Evolutionary conservation across 2,888 invertebrate species (phyloP).

Genomic region (Hypolimnas misippus): DNA sequence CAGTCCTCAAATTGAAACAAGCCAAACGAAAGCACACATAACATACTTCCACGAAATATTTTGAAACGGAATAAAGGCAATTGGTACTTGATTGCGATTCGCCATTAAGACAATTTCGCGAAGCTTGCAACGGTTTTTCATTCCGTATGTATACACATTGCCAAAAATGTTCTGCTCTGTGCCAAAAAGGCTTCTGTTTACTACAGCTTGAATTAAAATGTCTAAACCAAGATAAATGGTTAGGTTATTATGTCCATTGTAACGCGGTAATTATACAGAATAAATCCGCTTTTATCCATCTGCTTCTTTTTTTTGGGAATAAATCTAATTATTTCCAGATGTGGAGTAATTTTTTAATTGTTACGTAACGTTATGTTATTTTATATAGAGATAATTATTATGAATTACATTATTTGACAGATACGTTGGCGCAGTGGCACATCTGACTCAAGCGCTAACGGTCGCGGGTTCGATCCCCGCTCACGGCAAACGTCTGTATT

Average conservation of each 20-base stretch:
- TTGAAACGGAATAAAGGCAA: slow-evolving; percentile 13
- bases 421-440: too few relatives aligned
- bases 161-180: slow-evolving; percentile 41
- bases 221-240: slow-evolving; percentile 44
- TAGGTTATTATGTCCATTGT: slow-evolving; percentile 37
- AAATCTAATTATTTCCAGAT: slow-evolving; percentile 5
- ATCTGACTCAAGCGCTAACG: too few relatives aligned
- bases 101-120: slow-evolving; percentile 41
- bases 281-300: slow-evolving; percentile 7
- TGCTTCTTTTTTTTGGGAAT: slow-evolving; percentile 7
- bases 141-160: slow-evolving; percentile 36
- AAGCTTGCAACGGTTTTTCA: slow-evolving; percentile 38
- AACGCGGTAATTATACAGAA: slow-evolving; percentile 38
- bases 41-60: not conserved
- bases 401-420: too few relatives aligned
- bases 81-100: slow-evolving; percentile 39
- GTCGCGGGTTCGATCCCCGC: too few relatives aligned
- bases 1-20: too few relatives aligned
- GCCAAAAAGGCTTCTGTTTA: slow-evolving; percentile 43
- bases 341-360: not conserved
- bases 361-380: not conserved
- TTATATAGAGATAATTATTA: not conserved
- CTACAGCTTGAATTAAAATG: slow-evolving; percentile 47
- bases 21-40: not conserved
- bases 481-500: too few relatives aligned